Evolutionary conservation across 2,888 invertebrate species (phyloP).

Genomic region (Clistopyga incitator): DNA sequence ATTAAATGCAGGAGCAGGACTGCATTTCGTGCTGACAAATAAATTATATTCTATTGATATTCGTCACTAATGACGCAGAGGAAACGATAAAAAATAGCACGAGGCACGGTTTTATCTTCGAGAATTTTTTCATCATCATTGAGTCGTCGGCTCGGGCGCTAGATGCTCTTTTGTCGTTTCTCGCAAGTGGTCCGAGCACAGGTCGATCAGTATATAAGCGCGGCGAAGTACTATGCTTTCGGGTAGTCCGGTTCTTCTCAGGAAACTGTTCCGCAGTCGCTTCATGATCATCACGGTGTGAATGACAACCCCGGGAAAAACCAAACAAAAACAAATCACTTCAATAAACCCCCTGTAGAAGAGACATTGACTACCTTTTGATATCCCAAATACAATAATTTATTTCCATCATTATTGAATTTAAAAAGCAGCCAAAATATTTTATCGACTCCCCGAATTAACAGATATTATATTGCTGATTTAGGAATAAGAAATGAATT

Average conservation of each 20-base stretch:
- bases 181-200: constrained; percentile 61
- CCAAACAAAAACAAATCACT: background rate
- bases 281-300: background rate
- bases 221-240: fast-evolving
- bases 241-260: constrained; percentile 81
- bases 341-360: constrained; percentile 73
- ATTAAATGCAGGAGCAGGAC: too few species aligned
- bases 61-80: background rate
- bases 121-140: background rate
- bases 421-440: too few species aligned
- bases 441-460: too few species aligned
- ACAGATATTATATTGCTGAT: too few species aligned
- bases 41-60: background rate
- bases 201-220: constrained; percentile 75
- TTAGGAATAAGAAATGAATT: too few species aligned
- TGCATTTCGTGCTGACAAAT: background rate
- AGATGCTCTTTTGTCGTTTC: constrained; percentile 60
- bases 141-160: background rate
- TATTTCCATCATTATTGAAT: background rate
- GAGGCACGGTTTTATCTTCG: background rate
- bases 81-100: background rate
- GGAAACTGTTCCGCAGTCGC: constrained; percentile 66
- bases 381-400: constrained; percentile 66
- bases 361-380: constrained; percentile 75
- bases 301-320: background rate